phyloP scores from a whole-genome alignment of 1,140 invertebrate species.

The Drosophila sproati region DNA sequence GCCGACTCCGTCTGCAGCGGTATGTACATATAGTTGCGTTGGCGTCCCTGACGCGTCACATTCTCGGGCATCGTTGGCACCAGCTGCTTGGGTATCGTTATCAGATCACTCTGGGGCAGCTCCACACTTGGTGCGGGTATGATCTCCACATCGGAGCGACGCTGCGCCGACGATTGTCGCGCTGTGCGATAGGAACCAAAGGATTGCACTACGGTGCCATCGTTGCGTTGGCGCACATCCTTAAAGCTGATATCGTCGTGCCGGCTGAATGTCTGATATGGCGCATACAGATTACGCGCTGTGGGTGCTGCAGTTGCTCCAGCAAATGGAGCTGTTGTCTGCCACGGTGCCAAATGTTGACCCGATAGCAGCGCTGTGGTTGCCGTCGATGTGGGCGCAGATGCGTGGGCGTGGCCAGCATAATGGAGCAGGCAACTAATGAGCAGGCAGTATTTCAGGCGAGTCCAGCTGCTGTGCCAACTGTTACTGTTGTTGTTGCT shows the following conservation, averaged over 20 bases:
- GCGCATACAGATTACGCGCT: slow-evolving; percentile 81
- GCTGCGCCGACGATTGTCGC: slow-evolving; percentile 44
- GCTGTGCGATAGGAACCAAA: slow-evolving; percentile 79
- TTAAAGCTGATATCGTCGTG: slow-evolving; percentile 73
- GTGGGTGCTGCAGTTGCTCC: slow-evolving; percentile 41
- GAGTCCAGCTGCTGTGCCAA: slow-evolving; percentile 56
- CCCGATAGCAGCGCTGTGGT: slow-evolving; percentile 61
- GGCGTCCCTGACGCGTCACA: slow-evolving; percentile 68
- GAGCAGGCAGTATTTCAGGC: slow-evolving; percentile 48
- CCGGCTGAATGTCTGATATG: slow-evolving; percentile 76
- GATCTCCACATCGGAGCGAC: slow-evolving; percentile 75
- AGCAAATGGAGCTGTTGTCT: slow-evolving; percentile 36
- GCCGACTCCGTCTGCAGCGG: slow-evolving; percentile 54
- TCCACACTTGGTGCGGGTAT: slow-evolving; percentile 71
- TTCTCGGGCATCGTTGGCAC: slow-evolving; percentile 76
- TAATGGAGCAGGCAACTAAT: slow-evolving; percentile 49
- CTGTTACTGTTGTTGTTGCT: slow-evolving; percentile 39
- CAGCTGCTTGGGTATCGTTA: slow-evolving; percentile 79
- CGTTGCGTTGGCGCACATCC: slow-evolving; percentile 64
- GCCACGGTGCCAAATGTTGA: slow-evolving; percentile 67
- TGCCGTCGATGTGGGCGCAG: slow-evolving; percentile 41
- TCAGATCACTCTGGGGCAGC: slow-evolving; percentile 61
- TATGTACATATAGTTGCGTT: slow-evolving; percentile 80
- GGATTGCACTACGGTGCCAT: slow-evolving; percentile 71
- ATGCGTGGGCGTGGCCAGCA: slow-evolving; percentile 17